Evolutionary conservation across 2,888 invertebrate genomes (phyloP), one percentile per base, ranked within the genome.

Genomic region (Caenorhabditis sp.): DNA sequence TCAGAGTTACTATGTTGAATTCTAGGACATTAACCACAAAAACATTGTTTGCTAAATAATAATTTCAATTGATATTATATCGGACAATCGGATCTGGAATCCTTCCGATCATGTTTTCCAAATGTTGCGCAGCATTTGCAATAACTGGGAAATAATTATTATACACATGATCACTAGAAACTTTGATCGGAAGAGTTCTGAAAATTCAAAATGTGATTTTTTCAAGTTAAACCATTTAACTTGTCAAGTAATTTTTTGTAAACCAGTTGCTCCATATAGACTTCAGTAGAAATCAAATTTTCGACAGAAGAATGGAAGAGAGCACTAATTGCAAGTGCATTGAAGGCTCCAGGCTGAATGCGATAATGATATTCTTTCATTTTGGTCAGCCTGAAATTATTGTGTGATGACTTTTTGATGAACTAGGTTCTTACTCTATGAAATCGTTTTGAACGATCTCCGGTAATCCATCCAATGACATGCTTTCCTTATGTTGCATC

Each of bases 261-360:
- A 9, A 67, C 18, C 5, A 76, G 9, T 53, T 76, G 76, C 15
- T 76, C 76, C 76, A 76, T 61, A 18, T 76, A 61, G 0, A 67
- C 67, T 22, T 76, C 76, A 1, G 67, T 76, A 1, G 76, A 76
- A 2, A 53, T 60, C 13, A 67, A 22, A 18, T 28, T 18, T 0
- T 67, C 76, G 2, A 28, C 4, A 0, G 37, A 18, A 9, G 53
- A 44, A 20, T 76, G 61, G 20, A 76, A 61, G 0, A 82, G 24
- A 0, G 64, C 61, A 0, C 65, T 64, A 13, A 79, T 44, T 3
- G 82, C 82, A 0, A 82, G 28, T 0, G 82, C 61, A 26, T 82
- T 82, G 78, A 79, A 82, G 2, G 69, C 67, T 58, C 82, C 78
- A n/a, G 82, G 82, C 44, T 78, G 78, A 13, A 77, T 50, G 11